These are phyloP conservation scores for Leptinotarsa juncta DNA, from an alignment of 2,888 invertebrate genomes.

Conservation along the genomic window DNA sequence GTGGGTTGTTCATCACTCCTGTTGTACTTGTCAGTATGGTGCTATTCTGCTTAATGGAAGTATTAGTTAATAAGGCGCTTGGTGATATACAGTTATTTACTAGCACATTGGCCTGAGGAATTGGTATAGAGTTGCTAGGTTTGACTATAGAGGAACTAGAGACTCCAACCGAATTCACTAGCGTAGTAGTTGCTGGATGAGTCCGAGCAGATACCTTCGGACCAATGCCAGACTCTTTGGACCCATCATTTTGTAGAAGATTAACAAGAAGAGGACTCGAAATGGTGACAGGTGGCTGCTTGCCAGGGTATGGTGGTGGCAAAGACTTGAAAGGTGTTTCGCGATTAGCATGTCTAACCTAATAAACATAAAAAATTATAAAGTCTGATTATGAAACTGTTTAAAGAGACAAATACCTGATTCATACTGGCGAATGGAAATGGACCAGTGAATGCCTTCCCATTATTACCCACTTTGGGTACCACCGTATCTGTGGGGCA, in stretches of 20 bases:
- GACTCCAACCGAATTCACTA: slow-evolving; percentile 20
- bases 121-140: slow-evolving; percentile 13
- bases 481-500: slow-evolving; percentile 79
- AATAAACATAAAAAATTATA: background rate
- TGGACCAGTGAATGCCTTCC: slow-evolving; percentile 71
- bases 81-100: slow-evolving; percentile 55
- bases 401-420: slow-evolving; percentile 62
- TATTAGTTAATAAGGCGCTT: slow-evolving; percentile 59
- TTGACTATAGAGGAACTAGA: slow-evolving; percentile 19
- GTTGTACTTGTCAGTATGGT: slow-evolving; percentile 53
- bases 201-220: slow-evolving; percentile 52
- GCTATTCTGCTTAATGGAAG: slow-evolving; percentile 56
- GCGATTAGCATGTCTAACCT: slow-evolving; percentile 76
- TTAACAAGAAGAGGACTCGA: slow-evolving; percentile 93
- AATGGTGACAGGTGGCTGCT: slow-evolving; percentile 73
- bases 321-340: slow-evolving; percentile 48
- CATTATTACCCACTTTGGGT: slow-evolving; percentile 63
- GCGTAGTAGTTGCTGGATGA: slow-evolving; percentile 26
- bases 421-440: slow-evolving; percentile 95
- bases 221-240: slow-evolving; percentile 60
- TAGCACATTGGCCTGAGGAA: slow-evolving; percentile 52
- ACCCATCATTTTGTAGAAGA: slow-evolving; percentile 86
- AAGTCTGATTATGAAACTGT: background rate
- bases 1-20: slow-evolving; percentile 36
- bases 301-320: slow-evolving; percentile 52